phyloP scores from a whole-genome alignment of 2,888 invertebrate genomes.

The Coecobrya sp. region DNA sequence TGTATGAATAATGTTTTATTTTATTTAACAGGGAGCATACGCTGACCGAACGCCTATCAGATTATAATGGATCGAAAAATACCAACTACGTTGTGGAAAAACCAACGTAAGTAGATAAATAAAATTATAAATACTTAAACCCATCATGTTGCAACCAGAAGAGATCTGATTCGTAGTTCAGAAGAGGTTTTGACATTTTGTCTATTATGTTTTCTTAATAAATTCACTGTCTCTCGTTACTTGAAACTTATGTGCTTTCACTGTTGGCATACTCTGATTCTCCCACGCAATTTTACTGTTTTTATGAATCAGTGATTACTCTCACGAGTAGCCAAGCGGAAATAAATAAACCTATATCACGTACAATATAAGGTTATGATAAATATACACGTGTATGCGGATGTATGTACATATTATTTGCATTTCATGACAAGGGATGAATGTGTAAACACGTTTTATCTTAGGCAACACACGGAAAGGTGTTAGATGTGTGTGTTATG shows the following conservation, averaged over 20 bases:
- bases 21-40: constrained; percentile 67
- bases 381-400: not conserved
- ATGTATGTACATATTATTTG: not conserved
- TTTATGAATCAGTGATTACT: constrained; percentile 39
- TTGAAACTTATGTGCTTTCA: not conserved
- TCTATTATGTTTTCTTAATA: not conserved
- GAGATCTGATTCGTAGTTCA: not conserved
- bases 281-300: constrained; percentile 38
- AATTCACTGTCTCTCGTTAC: not conserved
- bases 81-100: constrained; percentile 85
- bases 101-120: constrained; percentile 83
- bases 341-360: not conserved
- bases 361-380: not conserved
- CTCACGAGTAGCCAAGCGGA: constrained; percentile 44
- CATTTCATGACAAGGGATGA: not conserved
- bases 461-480: not conserved
- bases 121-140: not conserved
- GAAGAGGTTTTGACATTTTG: not conserved
- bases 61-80: constrained; percentile 84
- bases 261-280: constrained; percentile 27
- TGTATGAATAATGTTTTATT: not conserved
- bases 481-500: constrained; percentile 27
- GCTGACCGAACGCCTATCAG: constrained; percentile 54
- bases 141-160: too few species aligned
- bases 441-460: not conserved